Conservation (phyloP, 2,113 vertebrate genomes). For the Corythoichthys intestinalis region DNA sequence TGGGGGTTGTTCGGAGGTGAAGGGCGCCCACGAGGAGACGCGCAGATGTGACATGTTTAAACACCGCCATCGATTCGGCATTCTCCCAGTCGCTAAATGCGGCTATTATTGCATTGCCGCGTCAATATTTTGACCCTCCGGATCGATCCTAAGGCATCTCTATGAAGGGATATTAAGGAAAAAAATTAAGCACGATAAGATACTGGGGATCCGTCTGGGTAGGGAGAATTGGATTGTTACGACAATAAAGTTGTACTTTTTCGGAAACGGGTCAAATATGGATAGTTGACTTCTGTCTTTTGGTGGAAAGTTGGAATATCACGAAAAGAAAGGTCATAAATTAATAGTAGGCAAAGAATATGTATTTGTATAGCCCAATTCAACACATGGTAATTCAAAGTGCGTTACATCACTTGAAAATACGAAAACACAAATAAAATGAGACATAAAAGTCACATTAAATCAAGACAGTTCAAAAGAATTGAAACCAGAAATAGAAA, state of each 20-base stretch:
- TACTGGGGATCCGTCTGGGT: not conserved
- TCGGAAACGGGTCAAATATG: not conserved
- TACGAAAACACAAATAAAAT: too few species aligned
- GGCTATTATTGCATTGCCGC: not conserved
- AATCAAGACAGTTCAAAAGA: too few species aligned
- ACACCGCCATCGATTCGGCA: constrained; percentile 70
- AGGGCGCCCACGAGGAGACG: constrained; percentile 34
- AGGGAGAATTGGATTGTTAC: not conserved
- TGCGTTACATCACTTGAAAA: too few species aligned
- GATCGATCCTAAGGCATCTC: not conserved
- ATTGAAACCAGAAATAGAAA: too few species aligned
- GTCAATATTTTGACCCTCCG: not conserved
- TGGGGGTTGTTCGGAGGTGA: constrained; percentile 36
- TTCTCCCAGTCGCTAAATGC: constrained; percentile 46
- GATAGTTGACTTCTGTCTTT: too few species aligned
- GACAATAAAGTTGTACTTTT: not conserved
- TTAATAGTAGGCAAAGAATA: too few species aligned
- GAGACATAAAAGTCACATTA: too few species aligned
- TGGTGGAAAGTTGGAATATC: too few species aligned
- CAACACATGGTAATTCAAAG: too few species aligned
- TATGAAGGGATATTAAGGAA: not conserved
- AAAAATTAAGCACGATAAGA: not conserved
- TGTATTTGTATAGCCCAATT: too few species aligned
- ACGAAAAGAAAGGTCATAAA: too few species aligned
- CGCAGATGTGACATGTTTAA: constrained; percentile 71